A percentile compares a stretch with the other conserved stretches of the same genome.
phyloP scores from a whole-genome alignment of 2,113 vertebrate genomes.

The Megalops atlanticus region DNA sequence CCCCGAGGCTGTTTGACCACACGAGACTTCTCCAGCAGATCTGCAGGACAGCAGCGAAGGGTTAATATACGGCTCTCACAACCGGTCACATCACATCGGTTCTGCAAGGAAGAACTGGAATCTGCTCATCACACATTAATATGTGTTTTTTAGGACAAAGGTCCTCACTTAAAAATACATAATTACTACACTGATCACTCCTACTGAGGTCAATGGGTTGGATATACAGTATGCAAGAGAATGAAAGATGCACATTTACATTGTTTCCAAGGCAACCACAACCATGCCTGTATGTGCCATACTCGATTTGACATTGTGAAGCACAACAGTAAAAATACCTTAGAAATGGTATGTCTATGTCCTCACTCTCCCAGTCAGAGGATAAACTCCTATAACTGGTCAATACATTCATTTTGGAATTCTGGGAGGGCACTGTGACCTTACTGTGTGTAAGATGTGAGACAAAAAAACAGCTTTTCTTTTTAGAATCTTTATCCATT shows the following conservation, averaged over 20 bases:
- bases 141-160: no score
- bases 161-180: no score
- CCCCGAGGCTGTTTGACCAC: conserved; percentile 95
- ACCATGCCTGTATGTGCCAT: no score
- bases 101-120: no score
- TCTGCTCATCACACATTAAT: no score
- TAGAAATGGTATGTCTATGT: neutral
- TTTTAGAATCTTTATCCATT: neutral
- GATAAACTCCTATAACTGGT: neutral
- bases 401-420: neutral
- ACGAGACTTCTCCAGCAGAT: conserved; percentile 93
- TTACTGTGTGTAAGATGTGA: neutral
- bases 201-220: no score
- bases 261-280: no score
- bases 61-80: neutral
- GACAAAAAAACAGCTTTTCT: neutral
- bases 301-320: neutral
- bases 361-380: neutral
- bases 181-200: no score
- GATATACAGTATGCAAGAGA: no score
- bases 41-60: conserved; percentile 58
- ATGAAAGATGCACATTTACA: no score
- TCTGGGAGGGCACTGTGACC: neutral
- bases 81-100: no score
- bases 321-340: neutral